Conservation (phyloP, 2,888 invertebrate species). For the Amiota mariae region DNA sequence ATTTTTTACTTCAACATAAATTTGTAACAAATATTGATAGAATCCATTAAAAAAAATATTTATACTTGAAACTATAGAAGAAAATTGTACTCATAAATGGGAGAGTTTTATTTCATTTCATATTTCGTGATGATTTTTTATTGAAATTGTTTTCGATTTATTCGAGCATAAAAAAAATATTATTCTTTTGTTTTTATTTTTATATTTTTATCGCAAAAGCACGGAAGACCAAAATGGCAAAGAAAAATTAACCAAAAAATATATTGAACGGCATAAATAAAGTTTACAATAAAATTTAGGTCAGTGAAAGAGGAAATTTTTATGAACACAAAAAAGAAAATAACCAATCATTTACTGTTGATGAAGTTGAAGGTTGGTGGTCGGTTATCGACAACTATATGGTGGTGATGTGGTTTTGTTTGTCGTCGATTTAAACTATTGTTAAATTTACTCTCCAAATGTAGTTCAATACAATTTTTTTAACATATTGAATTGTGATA, state of each 20-base stretch:
- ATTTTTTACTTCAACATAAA: too few species aligned
- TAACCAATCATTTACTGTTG: too few species aligned
- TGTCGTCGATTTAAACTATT: too few species aligned
- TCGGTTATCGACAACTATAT: too few species aligned
- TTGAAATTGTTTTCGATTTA: constrained; percentile 15
- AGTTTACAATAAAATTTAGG: constrained; percentile 27
- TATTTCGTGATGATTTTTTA: constrained; percentile 19
- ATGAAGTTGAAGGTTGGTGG: too few species aligned
- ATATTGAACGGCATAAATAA: constrained; percentile 46
- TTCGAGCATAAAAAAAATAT: constrained; percentile 37
- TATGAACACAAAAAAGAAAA: background rate
- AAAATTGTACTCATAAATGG: background rate
- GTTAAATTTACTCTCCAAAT: too few species aligned
- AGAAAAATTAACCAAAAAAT: constrained; percentile 10
- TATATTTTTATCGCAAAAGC: constrained; percentile 39
- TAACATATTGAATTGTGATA: too few species aligned
- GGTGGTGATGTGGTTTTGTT: too few species aligned
- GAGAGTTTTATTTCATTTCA: background rate
- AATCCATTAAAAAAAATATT: too few species aligned
- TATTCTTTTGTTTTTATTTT: constrained; percentile 25
- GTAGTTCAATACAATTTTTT: too few species aligned
- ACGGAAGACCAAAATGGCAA: constrained; percentile 32
- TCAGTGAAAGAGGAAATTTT: constrained; percentile 5
- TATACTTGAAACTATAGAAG: background rate
- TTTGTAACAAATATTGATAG: too few species aligned